Conservation (phyloP, 2,888 invertebrate species). For the Notocelia uddmanniana region DNA sequence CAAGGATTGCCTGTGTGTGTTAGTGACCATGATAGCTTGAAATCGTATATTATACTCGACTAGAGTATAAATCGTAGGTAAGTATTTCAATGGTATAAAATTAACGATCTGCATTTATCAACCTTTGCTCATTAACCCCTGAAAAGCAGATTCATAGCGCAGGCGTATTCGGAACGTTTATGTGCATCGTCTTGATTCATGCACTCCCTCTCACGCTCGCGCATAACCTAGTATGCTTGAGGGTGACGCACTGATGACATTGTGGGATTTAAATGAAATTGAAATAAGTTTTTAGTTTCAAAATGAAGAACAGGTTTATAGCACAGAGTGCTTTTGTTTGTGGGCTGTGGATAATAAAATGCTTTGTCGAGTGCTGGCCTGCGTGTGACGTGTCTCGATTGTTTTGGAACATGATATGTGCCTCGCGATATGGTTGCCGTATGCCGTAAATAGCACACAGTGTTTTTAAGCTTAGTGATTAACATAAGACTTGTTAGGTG, state of each 20-base stretch:
- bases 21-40: too few species aligned
- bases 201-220: not conserved
- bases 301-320: not conserved
- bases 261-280: not conserved
- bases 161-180: not conserved
- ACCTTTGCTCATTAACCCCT: not conserved
- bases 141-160: not conserved
- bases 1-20: too few species aligned
- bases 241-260: not conserved
- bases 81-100: too few species aligned
- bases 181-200: not conserved
- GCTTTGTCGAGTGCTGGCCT: conserved; percentile 35
- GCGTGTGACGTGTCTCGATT: conserved; percentile 36
- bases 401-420: conserved; percentile 1
- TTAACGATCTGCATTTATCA: not conserved
- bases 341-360: conserved; percentile 17
- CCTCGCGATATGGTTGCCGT: not conserved
- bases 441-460: not conserved
- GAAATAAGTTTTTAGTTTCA: not conserved
- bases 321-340: conserved; percentile 7
- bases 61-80: too few species aligned
- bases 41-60: too few species aligned
- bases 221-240: not conserved
- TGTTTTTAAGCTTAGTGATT: not conserved
- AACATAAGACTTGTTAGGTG: not conserved